Conservation (phyloP, 2,888 invertebrate species). For the Polydrusus pterygomalis region DNA sequence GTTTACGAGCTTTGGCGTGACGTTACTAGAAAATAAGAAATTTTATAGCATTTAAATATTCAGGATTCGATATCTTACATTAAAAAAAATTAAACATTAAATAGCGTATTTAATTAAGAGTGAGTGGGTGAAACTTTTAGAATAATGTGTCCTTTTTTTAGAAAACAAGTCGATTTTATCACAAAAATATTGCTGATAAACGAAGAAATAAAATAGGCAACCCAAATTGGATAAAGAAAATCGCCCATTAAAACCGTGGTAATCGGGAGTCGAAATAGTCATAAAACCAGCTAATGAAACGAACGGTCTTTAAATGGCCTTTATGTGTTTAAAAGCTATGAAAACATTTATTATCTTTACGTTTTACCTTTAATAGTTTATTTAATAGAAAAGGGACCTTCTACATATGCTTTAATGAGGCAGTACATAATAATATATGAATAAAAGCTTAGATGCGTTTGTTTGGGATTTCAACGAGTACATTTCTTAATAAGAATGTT, state of each 20-base stretch:
- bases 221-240: conserved; percentile 5
- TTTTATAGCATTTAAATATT: not conserved
- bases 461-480: not conserved
- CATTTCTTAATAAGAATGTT: not conserved
- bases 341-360: conserved; percentile 1
- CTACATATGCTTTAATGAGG: not conserved
- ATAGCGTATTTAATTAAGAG: not conserved
- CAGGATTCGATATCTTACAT: not conserved
- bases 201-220: conserved; percentile 3
- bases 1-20: too few relatives aligned
- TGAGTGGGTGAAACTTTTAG: conserved; percentile 3
- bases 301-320: conserved; percentile 8
- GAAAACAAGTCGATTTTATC: conserved; percentile 1
- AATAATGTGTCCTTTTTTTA: not conserved
- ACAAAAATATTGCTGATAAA: not conserved
- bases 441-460: not conserved
- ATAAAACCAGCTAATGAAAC: conserved; percentile 22
- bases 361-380: not conserved
- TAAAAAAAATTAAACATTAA: not conserved
- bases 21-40: not conserved
- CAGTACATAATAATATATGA: too few relatives aligned
- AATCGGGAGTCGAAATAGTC: conserved; percentile 4
- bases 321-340: conserved; percentile 20
- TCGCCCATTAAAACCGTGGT: not conserved
- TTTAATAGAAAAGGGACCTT: not conserved